phyloP scores from a whole-genome alignment of 2,113 vertebrate species.

The Castor canadensis region DNA sequence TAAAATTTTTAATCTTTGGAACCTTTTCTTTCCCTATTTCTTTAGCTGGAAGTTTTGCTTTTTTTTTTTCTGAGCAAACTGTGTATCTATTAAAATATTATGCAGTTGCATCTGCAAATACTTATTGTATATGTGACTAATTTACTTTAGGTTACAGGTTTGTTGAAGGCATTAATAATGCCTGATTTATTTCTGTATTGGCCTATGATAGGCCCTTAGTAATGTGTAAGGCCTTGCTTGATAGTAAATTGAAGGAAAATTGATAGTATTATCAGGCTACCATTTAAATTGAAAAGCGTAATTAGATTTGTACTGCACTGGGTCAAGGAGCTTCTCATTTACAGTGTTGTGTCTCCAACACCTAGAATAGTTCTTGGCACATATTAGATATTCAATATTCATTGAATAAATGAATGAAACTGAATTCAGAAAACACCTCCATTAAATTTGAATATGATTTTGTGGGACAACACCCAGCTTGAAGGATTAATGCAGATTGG shows the following conservation, averaged over 20 bases:
- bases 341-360: background rate
- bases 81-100: background rate
- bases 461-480: background rate
- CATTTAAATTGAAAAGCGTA: slow-evolving; percentile 11
- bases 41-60: background rate
- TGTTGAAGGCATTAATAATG: background rate
- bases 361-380: background rate
- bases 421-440: background rate
- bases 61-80: background rate
- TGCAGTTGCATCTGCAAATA: background rate
- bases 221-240: background rate
- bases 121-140: background rate
- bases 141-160: background rate
- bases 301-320: background rate
- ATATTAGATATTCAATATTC: background rate
- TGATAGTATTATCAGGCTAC: background rate
- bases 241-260: background rate
- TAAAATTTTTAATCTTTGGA: too few species aligned
- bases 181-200: background rate
- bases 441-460: slow-evolving; percentile 6
- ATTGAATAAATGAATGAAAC: slow-evolving; percentile 10
- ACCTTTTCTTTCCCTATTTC: background rate
- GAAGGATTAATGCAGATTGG: slow-evolving; percentile 11
- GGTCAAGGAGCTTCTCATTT: background rate
- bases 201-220: background rate